Base-by-base conservation (phyloP, 2,888 invertebrate genomes). In the Geotrupes spiniger region DNA sequence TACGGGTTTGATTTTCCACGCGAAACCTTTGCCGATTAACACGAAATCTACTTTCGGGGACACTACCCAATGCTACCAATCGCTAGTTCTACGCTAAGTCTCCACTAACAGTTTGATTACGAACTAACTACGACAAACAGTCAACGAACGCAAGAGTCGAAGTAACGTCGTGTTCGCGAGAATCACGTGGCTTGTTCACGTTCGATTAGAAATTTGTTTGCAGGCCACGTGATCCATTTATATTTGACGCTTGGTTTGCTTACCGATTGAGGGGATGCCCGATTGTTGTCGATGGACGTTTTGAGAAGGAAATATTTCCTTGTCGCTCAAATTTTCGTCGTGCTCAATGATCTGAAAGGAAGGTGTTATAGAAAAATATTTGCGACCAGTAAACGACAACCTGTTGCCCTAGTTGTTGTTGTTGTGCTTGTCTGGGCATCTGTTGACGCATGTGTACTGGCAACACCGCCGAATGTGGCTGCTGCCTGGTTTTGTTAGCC, bases 291-390 rank as follows among this genome's bases (percentile, higher is more conserved):
- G 61, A 49, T 72, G 71, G 2, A 60, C 55, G 6, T 59, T 61
- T 1, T 64, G 58, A 45, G 67, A 69, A 15, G 83, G 83, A 66
- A 87, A 91, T 63, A 92, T 88, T 69, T 93, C 91, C 65, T 92
- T 92, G 68, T 92, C 92, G 57, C 89, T 89, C 28, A 91, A 77
- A 73, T 89, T 91, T 69, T 91, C 91, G 62, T 91, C 89, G 48
- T 88, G 87, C 63, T 91, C 91, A 59, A 91, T 82, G 49, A 89
- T 81, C 73, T 73, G 56, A 4, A 52, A 57, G 14, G 12, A 10
- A 14, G 5, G 33, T 29, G 29, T 29, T 1, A 46, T 36, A 17
- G 17, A 8, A 25, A 15, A 26, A 43, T 36, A 27, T 5, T 11
- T 3, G 12, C 8, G 14, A 39, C 8, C 15, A 26, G 26, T 27